These are phyloP conservation scores for Thryonomys swinderianus DNA, from an alignment of 2,113 vertebrate genomes.

Conservation along the genomic window DNA sequence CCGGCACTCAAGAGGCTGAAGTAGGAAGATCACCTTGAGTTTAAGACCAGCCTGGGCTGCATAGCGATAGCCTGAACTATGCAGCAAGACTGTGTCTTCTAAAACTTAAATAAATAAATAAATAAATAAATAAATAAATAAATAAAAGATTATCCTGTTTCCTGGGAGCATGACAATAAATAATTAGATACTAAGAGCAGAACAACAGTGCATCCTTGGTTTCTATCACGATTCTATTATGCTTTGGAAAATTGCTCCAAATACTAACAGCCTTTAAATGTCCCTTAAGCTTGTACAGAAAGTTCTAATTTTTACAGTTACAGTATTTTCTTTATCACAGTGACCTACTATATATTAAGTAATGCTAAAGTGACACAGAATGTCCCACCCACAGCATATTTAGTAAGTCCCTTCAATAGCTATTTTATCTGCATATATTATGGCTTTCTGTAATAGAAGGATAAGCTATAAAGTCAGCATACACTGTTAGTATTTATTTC, in stretches of 20 bases:
- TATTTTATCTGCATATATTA: neutral
- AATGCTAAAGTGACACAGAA: neutral
- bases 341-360: neutral
- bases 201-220: neutral
- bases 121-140: too few species aligned
- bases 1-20: neutral
- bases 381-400: neutral
- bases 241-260: neutral
- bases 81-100: neutral
- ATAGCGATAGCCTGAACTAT: neutral
- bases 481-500: neutral
- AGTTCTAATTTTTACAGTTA: neutral
- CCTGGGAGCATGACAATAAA: neutral
- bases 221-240: neutral
- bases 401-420: neutral
- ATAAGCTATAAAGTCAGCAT: slow-evolving; percentile 15
- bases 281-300: neutral
- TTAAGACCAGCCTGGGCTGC: neutral
- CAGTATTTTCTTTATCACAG: neutral
- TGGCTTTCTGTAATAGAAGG: neutral
- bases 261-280: neutral
- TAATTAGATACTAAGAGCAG: neutral
- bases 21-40: neutral
- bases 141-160: neutral
- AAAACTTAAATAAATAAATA: neutral